These are phyloP conservation scores for Aleiodes alternator DNA, from an alignment of 2,888 invertebrate genomes.

Conservation along the genomic window DNA sequence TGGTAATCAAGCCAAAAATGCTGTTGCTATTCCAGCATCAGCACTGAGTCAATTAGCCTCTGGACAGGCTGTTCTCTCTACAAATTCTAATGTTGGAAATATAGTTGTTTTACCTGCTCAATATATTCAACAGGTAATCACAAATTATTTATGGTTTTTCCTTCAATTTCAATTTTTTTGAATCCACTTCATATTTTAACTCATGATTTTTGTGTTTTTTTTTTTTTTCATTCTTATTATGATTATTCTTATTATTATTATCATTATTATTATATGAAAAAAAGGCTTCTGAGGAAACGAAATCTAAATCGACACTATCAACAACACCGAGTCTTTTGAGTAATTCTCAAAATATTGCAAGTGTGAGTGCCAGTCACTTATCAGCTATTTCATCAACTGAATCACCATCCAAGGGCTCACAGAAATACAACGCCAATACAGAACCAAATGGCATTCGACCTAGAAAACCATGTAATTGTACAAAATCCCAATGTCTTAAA, in stretches of 20 bases:
- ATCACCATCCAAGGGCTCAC: conserved; percentile 53
- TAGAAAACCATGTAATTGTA: conserved; percentile 98
- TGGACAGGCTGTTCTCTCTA: conserved; percentile 72
- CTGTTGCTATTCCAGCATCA: conserved; percentile 73
- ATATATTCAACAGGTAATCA: conserved; percentile 75
- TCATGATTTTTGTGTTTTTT: neutral
- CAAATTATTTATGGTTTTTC: neutral
- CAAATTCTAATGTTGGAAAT: conserved; percentile 74
- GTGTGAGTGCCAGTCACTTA: conserved; percentile 60
- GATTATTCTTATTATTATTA: no score
- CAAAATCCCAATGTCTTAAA: conserved; percentile 98
- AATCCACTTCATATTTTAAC: neutral
- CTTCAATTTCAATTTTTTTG: conserved; percentile 8
- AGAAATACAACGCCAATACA: conserved; percentile 63
- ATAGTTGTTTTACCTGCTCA: conserved; percentile 80
- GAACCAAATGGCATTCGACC: conserved; percentile 80
- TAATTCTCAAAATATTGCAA: conserved; percentile 65
- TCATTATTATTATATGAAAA: neutral
- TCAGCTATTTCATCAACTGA: conserved; percentile 64
- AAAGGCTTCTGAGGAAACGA: conserved; percentile 64
- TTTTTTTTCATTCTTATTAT: no score
- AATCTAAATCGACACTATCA: conserved; percentile 65
- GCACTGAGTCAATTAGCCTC: conserved; percentile 74
- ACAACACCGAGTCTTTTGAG: conserved; percentile 68
- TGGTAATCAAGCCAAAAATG: conserved; percentile 66